Evolutionary conservation across 2,797 vertebrate species (phyloP).

Genomic region (Chloroceryle inda): DNA sequence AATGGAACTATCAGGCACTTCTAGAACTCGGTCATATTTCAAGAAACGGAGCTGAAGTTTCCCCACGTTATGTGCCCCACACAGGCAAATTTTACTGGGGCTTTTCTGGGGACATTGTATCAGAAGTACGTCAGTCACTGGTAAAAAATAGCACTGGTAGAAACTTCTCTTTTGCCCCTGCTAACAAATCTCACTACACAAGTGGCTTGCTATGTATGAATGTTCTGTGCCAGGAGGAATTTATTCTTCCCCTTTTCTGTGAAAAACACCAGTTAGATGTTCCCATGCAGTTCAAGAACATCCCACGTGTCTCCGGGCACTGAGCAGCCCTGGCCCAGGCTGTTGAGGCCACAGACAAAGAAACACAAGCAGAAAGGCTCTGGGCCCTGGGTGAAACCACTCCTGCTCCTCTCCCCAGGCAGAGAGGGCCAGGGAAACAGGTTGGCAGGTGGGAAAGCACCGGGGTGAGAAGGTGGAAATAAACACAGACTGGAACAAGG

Average conservation of each 20-base stretch:
- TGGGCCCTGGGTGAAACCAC: neutral
- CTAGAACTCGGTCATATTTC: neutral
- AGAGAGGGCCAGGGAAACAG: neutral
- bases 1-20: neutral
- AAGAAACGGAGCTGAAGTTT: neutral
- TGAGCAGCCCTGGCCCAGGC: neutral
- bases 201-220: neutral
- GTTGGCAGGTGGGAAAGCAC: neutral
- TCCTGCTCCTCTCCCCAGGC: neutral
- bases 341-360: neutral
- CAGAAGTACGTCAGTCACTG: neutral
- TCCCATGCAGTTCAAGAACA: neutral
- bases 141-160: neutral
- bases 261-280: neutral
- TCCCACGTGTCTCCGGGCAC: neutral
- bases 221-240: neutral
- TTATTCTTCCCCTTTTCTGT: neutral
- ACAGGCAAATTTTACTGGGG: neutral
- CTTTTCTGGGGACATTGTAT: neutral
- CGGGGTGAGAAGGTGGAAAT: neutral
- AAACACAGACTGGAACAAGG: neutral
- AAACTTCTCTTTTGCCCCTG: neutral
- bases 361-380: accelerated
- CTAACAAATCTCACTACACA: neutral
- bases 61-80: neutral